Base-by-base conservation (phyloP, 2,888 invertebrate genomes). In the Heliconius erato region DNA sequence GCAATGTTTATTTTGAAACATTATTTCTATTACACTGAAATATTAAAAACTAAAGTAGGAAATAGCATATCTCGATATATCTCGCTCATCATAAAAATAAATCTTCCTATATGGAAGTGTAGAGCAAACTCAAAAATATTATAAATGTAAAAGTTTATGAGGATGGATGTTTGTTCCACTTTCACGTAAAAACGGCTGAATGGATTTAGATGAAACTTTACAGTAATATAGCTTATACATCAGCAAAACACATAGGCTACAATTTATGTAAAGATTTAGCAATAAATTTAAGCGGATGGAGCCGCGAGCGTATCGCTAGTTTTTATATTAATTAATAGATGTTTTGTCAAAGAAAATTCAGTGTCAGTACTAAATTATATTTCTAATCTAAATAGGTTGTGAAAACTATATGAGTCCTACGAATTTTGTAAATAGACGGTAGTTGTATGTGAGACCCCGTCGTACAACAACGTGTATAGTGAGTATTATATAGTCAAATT, bases 401-500 rank as follows among this genome's bases (percentile, higher is more conserved):
- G 84, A 84, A 81, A 32, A 76, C 76, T 80, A 80, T 28, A 78
- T 81, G 81, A 68, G 68, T 78, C 78, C 78, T 78, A 82, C 44
- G 71, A 84, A 83, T 83, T 82, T 83, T 84, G 83, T 83, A 83
- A 54, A 84, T 84, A 83, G 28, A 26, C 65, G 26, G 26, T 84
- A 80, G 67, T 63, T 63, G 40, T 44, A 78, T 76, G 63, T 82
- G 79, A 74, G 63, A n/a, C n/a, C 80, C 82, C 35, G 83, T 82
- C 79, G 79, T 59, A 32, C 79, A 44, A 68, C 79, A 59, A 82
- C 68, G 67, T 82, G 83, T 74, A 54, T 84, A 81, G 74, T 74
- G 81, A 85, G 84, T 86, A 84, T 82, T 84, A 90, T 94, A 94
- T 94, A 94, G 94, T 93, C 90, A 92, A 94, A 93, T 92, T 91